Evolutionary conservation across 2,113 vertebrate genomes (phyloP), one percentile per base, ranked within the genome.

Genomic region (Rhinoderma darwinii): DNA sequence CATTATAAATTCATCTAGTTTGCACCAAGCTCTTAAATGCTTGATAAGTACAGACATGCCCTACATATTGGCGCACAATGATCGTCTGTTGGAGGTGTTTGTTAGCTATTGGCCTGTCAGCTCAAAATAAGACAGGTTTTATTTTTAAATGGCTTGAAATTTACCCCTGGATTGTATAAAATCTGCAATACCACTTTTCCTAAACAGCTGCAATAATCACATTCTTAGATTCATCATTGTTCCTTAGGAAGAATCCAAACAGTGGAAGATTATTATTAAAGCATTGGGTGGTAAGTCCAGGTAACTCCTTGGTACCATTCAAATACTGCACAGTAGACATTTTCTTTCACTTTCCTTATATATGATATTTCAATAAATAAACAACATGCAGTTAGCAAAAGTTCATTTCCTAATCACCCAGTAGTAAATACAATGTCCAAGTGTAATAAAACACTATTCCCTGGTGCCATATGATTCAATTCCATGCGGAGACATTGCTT

Each of bases 1-100:
- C 78, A 81, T 81, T 81, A 81, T 43, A 81, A 63, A 81, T 43
- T 61, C 54, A 81, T 81, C 78, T 61, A 81, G 22, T 63, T 63
- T 81, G 78, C 56, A 81, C 78, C 35, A 43, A 81, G 78, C 78
- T 81, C 54, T 63, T 54, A 81, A 59, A 22, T 41, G 56, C 37
- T 5, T 15, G 78, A 81, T 81, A 81, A 81, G 78, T 80, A 61
- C 51, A 81, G 22, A 39, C 54, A 63, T 61, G 78, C 78, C 78
- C 78, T 81, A 81, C 54, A 61, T 81, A 81, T 51, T 63, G 78
- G 39, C 54, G 37, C 35, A 81, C 78, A 63, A 41, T 43, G 78
- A 63, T 81, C 15, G 56, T 51, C 51, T 27, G 12, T 61, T 78
- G 17, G 76, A 20, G 30, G 47, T 35, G 10, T 54, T 56, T 78